Evolutionary conservation across 2,797 vertebrate species (phyloP), one percentile per base, ranked within the genome.

Genomic region (Diceros bicornis): DNA sequence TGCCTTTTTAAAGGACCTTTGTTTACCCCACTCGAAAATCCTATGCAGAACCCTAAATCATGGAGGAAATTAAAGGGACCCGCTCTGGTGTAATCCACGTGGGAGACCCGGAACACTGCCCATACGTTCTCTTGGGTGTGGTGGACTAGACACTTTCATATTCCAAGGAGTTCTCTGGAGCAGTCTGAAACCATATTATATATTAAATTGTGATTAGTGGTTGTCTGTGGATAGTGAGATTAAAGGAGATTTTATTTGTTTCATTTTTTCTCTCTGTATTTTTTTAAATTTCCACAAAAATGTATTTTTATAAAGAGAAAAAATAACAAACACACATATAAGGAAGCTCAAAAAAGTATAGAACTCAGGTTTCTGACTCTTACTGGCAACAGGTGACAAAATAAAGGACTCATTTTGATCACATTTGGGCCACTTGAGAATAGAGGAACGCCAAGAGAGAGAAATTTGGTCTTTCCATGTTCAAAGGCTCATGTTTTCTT

Each of bases 251-350:
- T 81, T 75, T 68, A 66, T 86, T 75, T 83, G n/a, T 68, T 52
- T 57, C 47, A n/a, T 9, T 83, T 87, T 50, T 74, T 50, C 50
- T 92, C 16, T 90, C 47, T 57, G 6, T 44, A 25, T 57, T 52
- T 77, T 69, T 4, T 13, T 41, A 82, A 74, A 32, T 68, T 64
- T 68, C 25, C 47, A 74, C 12, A 69, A 57, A 86, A 83, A 64
- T 79, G n/a, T 74, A 52, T 72, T 78, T 89, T 88, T 92, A 89
- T 79, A 37, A 88, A 62, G 13, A 57, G 14, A 64, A 83, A 66
- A 85, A 61, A 90, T 75, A 11, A 32, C 75, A 78, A 4, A 50
- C 10, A 59, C 6, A 79, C 10, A 37, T 17, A 7, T 41, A 78
- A 89, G 18, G 66, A 68, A 57, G 8, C 34, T 50, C 21, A 52